These are phyloP conservation scores for Achroia grisella DNA, from an alignment of 1,140 invertebrate genomes.

Conservation along the genomic window DNA sequence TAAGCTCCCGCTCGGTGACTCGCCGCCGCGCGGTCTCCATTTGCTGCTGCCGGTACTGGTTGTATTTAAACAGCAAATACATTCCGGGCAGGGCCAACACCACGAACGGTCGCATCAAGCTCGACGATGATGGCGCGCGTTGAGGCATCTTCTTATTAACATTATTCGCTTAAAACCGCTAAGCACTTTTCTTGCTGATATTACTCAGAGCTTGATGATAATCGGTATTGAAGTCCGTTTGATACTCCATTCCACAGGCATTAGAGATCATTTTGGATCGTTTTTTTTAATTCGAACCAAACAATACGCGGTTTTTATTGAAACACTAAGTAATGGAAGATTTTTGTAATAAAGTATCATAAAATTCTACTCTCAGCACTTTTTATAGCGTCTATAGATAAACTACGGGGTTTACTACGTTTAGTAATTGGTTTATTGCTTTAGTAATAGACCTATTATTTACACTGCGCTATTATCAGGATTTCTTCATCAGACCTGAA, in stretches of 20 bases:
- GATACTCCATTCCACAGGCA: not conserved
- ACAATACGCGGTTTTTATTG: constrained; percentile 16
- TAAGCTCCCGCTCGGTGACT: constrained; percentile 88
- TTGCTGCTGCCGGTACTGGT: constrained; percentile 88
- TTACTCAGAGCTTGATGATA: constrained; percentile 14
- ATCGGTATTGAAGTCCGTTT: constrained; percentile 2
- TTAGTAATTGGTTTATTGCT: constrained; percentile 50
- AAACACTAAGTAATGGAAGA: constrained; percentile 42
- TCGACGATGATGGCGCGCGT: constrained; percentile 73
- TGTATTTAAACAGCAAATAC: constrained; percentile 93
- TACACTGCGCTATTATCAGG: constrained; percentile 22
- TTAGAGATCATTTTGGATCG: constrained; percentile 30
- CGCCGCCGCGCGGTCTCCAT: constrained; percentile 85
- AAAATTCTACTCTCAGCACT: constrained; percentile 34
- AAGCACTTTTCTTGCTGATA: constrained; percentile 24
- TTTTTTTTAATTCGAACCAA: constrained; percentile 6
- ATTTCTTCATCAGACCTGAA: constrained; percentile 32
- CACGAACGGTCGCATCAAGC: constrained; percentile 85
- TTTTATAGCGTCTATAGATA: constrained; percentile 23
- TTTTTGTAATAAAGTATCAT: constrained; percentile 3
- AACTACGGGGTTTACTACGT: constrained; percentile 54
- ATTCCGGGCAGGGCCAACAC: constrained; percentile 88
- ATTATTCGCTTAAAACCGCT: constrained; percentile 25
- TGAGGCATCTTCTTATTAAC: constrained; percentile 74
- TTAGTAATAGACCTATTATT: constrained; percentile 54